These are phyloP conservation scores for Alcis repandata DNA, from an alignment of 2,888 invertebrate genomes.

Conservation along the genomic window DNA sequence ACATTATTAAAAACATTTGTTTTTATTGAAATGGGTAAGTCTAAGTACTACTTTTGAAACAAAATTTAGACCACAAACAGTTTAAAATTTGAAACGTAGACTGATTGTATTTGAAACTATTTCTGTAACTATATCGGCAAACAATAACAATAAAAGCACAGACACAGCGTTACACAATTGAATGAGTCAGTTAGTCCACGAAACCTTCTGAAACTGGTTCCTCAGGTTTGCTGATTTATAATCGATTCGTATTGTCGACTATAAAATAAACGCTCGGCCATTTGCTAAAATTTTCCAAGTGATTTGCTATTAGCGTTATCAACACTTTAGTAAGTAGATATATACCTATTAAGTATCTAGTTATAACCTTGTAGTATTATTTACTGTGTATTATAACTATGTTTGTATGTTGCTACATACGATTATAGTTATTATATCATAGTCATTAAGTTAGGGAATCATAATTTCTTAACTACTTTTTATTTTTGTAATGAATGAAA, in stretches of 20 bases:
- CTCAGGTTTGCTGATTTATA: conserved; percentile 59
- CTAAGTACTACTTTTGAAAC: background rate
- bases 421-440: too few relatives aligned
- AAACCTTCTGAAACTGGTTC: conserved; percentile 60
- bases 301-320: conserved; percentile 14
- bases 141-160: conserved; percentile 45
- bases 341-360: too few relatives aligned
- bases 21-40: too few relatives aligned
- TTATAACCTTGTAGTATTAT: background rate
- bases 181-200: conserved; percentile 59
- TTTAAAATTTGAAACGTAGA: background rate
- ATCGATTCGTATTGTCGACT: conserved; percentile 35
- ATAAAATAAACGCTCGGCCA: conserved; percentile 29
- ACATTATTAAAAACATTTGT: too few relatives aligned
- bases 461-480: too few relatives aligned
- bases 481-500: too few relatives aligned
- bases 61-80: background rate
- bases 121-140: conserved; percentile 26
- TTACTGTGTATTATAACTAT: background rate
- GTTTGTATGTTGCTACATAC: background rate
- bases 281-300: conserved; percentile 28
- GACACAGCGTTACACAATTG: conserved; percentile 51
- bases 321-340: too few relatives aligned
- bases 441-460: too few relatives aligned
- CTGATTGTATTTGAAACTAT: conserved; percentile 8